Evolutionary conservation across 2,888 invertebrate genomes (phyloP).

Genomic region (Rotaria magnacalcarata): DNA sequence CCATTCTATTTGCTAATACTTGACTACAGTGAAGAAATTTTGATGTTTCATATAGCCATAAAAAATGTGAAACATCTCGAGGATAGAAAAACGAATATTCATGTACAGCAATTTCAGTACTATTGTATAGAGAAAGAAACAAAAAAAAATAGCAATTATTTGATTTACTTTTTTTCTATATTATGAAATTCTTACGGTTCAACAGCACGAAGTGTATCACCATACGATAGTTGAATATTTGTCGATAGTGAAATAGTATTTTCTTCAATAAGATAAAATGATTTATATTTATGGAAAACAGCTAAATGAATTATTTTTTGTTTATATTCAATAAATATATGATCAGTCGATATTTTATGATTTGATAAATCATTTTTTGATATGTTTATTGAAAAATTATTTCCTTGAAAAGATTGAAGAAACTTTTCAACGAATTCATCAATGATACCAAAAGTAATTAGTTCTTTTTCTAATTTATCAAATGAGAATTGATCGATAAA

Average conservation of each 20-base stretch:
- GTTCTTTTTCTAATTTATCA: not conserved
- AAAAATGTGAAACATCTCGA: slow-evolving; percentile 4
- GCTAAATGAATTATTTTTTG: slow-evolving; percentile 38
- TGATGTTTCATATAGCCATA: slow-evolving; percentile 37
- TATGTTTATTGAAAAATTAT: not conserved
- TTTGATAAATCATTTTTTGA: not conserved
- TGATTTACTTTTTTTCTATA: too few relatives aligned
- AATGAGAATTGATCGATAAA: not conserved
- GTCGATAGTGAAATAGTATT: not conserved
- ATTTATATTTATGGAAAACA: slow-evolving; percentile 37
- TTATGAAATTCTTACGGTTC: slow-evolving; percentile 36
- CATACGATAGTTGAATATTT: not conserved
- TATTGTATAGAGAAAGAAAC: not conserved
- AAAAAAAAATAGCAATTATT: too few relatives aligned
- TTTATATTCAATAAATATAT: slow-evolving; percentile 42
- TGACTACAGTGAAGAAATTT: slow-evolving; percentile 39
- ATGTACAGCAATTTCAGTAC: not conserved
- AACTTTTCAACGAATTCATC: not conserved
- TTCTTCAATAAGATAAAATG: slow-evolving; percentile 32
- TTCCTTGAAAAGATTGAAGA: not conserved
- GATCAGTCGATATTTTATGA: not conserved
- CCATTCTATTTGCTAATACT: slow-evolving; percentile 29
- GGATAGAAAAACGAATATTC: not conserved
- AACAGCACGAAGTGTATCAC: slow-evolving; percentile 32
- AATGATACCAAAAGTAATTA: not conserved